A percentile compares a stretch with the other conserved stretches of the same genome.
phyloP scores from a whole-genome alignment of 2,888 invertebrate genomes.

The Eupithecia insigniata region DNA sequence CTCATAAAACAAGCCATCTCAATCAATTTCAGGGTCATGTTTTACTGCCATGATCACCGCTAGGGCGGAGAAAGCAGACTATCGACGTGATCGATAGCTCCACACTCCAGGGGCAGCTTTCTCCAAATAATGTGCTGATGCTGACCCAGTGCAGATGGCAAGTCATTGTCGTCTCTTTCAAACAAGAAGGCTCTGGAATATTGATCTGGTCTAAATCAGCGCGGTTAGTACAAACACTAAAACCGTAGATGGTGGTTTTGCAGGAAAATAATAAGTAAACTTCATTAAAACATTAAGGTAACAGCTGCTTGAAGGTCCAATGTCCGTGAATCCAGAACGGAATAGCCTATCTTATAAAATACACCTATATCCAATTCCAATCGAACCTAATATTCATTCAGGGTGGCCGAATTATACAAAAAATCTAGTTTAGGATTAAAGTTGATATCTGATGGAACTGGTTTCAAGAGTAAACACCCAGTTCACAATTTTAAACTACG shows the following conservation, averaged over 20 bases:
- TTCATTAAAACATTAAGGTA: background rate
- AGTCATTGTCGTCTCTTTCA: background rate
- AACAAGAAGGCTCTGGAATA: background rate
- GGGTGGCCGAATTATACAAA: background rate
- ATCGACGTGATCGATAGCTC: conserved; percentile 22
- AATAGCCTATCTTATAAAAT: background rate
- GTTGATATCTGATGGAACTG: background rate
- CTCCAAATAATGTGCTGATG: conserved; percentile 22
- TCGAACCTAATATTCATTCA: background rate
- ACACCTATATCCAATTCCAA: background rate
- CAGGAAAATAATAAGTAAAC: background rate
- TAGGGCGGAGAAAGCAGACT: conserved; percentile 19
- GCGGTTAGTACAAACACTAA: background rate
- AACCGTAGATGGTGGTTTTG: background rate
- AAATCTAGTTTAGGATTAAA: background rate
- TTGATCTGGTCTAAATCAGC: background rate
- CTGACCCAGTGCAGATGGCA: conserved; percentile 19
- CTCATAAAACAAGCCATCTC: background rate
- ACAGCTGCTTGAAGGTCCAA: background rate
- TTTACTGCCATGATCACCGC: background rate
- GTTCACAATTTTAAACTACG: background rate
- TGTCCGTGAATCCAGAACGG: background rate
- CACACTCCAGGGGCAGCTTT: conserved; percentile 16
- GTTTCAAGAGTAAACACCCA: background rate
- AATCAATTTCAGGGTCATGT: background rate